Conservation (phyloP, 2,888 invertebrate species). For the Camptogramma bilineatum region DNA sequence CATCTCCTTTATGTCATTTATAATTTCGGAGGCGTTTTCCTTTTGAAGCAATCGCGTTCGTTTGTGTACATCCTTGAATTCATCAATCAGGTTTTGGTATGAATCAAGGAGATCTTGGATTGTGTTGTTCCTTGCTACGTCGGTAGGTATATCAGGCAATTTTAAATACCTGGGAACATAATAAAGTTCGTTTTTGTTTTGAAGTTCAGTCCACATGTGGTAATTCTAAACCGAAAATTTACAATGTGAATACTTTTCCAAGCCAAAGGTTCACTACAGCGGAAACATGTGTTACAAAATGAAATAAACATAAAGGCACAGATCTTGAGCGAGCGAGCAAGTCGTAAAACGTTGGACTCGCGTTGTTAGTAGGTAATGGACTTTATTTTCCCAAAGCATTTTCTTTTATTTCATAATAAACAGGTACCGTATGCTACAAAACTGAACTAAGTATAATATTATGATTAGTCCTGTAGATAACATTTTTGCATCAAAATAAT, state of each 20-base stretch:
- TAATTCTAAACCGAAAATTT: background rate
- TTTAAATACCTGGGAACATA: slow-evolving; percentile 72
- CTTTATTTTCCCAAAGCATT: slow-evolving; percentile 22
- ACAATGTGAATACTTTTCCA: background rate
- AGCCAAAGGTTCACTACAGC: background rate
- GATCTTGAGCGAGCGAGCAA: slow-evolving; percentile 13
- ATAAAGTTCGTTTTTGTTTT: background rate
- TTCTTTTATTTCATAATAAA: slow-evolving; percentile 18
- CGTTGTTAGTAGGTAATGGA: slow-evolving; percentile 20
- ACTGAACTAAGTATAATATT: background rate
- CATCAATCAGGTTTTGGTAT: slow-evolving; percentile 90
- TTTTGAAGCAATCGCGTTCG: slow-evolving; percentile 87
- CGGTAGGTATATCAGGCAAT: slow-evolving; percentile 89
- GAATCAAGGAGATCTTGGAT: slow-evolving; percentile 89
- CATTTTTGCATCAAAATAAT: background rate
- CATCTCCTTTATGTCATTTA: slow-evolving; percentile 94
- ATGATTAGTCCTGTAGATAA: background rate
- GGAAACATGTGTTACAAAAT: slow-evolving; percentile 27
- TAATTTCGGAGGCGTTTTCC: slow-evolving; percentile 91
- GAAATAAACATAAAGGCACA: slow-evolving; percentile 26
- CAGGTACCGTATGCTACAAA: slow-evolving; percentile 9
- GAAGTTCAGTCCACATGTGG: background rate
- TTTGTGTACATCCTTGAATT: slow-evolving; percentile 92
- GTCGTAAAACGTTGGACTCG: slow-evolving; percentile 29
- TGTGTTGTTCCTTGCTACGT: slow-evolving; percentile 90